Conservation (phyloP, 1,140 invertebrate genomes). For the Hydropsyche tenuis region DNA sequence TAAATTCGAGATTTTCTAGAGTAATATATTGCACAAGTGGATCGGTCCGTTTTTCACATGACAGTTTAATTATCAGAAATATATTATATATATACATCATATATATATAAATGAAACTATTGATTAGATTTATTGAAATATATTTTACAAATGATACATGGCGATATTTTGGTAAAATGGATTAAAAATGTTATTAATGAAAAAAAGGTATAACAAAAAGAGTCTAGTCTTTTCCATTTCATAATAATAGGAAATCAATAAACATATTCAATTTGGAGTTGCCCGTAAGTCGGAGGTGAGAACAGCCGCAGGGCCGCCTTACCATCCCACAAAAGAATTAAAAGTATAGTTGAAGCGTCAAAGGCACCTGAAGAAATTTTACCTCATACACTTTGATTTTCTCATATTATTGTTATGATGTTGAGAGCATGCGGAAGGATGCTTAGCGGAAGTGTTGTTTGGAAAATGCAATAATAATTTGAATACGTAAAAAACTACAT, state of each 20-base stretch:
- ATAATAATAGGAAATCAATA: constrained; percentile 31
- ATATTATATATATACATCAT: constrained; percentile 31
- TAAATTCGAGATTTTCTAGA: constrained; percentile 11
- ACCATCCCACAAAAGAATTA: no score
- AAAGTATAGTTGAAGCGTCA: not conserved
- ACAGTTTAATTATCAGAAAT: constrained; percentile 32
- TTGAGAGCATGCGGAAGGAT: constrained; percentile 37
- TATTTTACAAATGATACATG: constrained; percentile 49
- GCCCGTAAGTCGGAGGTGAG: not conserved
- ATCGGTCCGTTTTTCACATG: constrained; percentile 24
- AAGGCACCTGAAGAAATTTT: constrained; percentile 31
- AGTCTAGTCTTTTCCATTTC: constrained; percentile 50
- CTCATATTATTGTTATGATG: constrained; percentile 42
- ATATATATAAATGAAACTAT: constrained; percentile 47
- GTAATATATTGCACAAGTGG: constrained; percentile 1
- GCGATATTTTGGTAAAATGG: constrained; percentile 50
- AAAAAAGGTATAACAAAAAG: constrained; percentile 46
- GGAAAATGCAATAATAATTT: constrained; percentile 45
- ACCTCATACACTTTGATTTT: constrained; percentile 41
- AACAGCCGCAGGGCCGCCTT: not conserved
- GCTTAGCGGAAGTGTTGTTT: constrained; percentile 27
- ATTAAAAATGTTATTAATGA: constrained; percentile 49
- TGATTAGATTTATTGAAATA: constrained; percentile 47
- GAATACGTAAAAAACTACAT: constrained; percentile 41
- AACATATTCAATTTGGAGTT: constrained; percentile 9